These are phyloP conservation scores for Aleiodes alternator DNA, from an alignment of 2,888 invertebrate genomes.

Conservation along the genomic window DNA sequence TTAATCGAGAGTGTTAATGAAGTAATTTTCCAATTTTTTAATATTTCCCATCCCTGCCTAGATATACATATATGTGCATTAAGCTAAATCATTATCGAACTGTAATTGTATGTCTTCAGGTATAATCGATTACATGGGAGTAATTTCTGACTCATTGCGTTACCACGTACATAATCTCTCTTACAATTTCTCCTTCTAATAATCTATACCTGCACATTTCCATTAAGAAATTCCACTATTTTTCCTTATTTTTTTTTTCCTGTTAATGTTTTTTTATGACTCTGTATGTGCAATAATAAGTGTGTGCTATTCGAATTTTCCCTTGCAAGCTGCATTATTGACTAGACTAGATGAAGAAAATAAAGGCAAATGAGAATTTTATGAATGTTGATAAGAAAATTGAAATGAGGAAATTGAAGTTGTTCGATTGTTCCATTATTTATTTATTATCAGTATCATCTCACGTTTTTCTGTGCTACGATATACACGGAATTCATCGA, in stretches of 20 bases:
- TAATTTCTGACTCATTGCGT: constrained; percentile 5
- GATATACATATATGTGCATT: not conserved
- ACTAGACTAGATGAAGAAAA: too few relatives aligned
- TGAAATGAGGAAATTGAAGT: too few relatives aligned
- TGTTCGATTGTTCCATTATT: too few relatives aligned
- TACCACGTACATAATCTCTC: not conserved
- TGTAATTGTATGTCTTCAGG: constrained; percentile 6
- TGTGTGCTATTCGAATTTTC: too few relatives aligned
- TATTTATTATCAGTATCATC: constrained; percentile 10
- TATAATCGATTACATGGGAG: not conserved
- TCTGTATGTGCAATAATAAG: too few relatives aligned
- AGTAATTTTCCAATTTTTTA: constrained; percentile 5
- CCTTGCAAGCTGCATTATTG: too few relatives aligned
- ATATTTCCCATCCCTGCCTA: not conserved
- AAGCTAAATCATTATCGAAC: not conserved
- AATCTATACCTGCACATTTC: not conserved
- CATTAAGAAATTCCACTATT: not conserved
- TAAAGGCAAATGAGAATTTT: too few relatives aligned
- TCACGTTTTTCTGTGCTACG: constrained; percentile 12
- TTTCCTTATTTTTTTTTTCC: not conserved
- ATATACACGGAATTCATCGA: constrained; percentile 50
- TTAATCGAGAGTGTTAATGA: not conserved
- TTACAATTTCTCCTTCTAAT: constrained; percentile 1
- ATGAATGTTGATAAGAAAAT: too few relatives aligned
- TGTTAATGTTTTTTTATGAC: too few relatives aligned